Conservation (phyloP, 1,140 invertebrate genomes). For the Solenopsis fugax region DNA sequence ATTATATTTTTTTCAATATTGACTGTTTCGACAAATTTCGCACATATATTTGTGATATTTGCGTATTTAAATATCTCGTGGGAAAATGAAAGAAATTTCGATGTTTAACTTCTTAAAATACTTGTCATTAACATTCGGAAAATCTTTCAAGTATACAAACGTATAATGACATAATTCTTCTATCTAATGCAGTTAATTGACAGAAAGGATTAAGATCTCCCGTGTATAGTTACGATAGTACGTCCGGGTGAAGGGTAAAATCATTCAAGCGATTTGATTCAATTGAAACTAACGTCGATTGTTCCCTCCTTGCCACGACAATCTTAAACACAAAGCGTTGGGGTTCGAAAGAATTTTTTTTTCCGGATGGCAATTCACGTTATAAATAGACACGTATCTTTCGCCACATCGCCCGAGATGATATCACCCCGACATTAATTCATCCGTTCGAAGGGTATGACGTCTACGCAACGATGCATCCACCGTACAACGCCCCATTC, state of each 20-base stretch:
- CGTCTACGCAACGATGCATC: conserved; percentile 12
- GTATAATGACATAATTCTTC: neutral
- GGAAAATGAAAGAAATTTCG: neutral
- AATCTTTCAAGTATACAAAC: neutral
- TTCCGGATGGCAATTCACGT: neutral
- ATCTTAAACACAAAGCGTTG: neutral
- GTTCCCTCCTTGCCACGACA: neutral
- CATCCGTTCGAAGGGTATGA: neutral
- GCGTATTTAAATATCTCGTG: neutral
- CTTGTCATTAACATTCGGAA: neutral
- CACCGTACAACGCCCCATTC: conserved; percentile 29
- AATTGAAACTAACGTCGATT: conserved; percentile 1
- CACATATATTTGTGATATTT: neutral
- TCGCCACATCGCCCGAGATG: conserved; percentile 34
- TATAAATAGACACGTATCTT: conserved; percentile 15
- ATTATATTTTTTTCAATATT: neutral
- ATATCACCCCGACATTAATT: conserved; percentile 45
- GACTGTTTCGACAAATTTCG: neutral
- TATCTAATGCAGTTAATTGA: conserved; percentile 8
- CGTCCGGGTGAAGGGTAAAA: neutral
- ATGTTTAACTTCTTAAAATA: neutral
- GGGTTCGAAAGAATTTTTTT: conserved; percentile 12
- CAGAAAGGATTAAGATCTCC: conserved; percentile 10
- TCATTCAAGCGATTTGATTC: conserved; percentile 19
- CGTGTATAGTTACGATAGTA: neutral